Evolutionary conservation across 1,140 invertebrate genomes (phyloP), one percentile per base, ranked within the genome.

Genomic region (Drosophila subobscura): DNA sequence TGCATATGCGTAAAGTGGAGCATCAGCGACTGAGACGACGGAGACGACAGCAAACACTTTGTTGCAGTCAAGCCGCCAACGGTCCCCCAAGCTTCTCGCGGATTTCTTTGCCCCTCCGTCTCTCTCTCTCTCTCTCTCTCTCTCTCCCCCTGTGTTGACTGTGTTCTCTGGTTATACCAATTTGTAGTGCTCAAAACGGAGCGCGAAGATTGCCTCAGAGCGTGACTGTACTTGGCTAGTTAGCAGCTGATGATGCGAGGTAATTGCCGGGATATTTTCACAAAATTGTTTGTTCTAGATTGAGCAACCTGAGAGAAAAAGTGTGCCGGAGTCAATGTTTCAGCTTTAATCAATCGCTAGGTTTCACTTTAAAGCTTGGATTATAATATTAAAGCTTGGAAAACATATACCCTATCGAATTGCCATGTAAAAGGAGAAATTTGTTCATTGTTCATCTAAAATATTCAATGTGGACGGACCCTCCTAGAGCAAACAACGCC

Each of bases 1-100:
- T 85, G 81, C 77, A 86, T 85, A 85, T 85, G 81, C 77, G 77
- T 86, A 58, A 65, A 85, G 81, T 77, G 81, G 66, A 70, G 74
- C 70, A 78, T 63, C 76, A 68, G 65, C 61, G 63, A 41, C 33
- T 12, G 33, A 37, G 33, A 27, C 23, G 55, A 51, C 52, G 73
- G 68, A 53, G 67, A 64, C 59, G 72, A 52, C 58, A 58, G 75
- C 75, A 75, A 68, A 55, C 63, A 67, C 67, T 85, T 80, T 80
- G 77, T 85, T 72, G 50, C 29, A 65, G 72, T 41, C 54, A 68
- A 54, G 61, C 59, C 27, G 49, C 53, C 52, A 51, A 16, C 59
- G 8, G 8, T 33, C 29, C 29, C 29, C 8, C 33, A 12, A 37
- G 33, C 10, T 37, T 3, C 33, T 33, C 14, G 10, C 23, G 57